These are phyloP conservation scores for Pseudocheirus occidentalis DNA, from an alignment of 2,797 vertebrate species.

Conservation along the genomic window DNA sequence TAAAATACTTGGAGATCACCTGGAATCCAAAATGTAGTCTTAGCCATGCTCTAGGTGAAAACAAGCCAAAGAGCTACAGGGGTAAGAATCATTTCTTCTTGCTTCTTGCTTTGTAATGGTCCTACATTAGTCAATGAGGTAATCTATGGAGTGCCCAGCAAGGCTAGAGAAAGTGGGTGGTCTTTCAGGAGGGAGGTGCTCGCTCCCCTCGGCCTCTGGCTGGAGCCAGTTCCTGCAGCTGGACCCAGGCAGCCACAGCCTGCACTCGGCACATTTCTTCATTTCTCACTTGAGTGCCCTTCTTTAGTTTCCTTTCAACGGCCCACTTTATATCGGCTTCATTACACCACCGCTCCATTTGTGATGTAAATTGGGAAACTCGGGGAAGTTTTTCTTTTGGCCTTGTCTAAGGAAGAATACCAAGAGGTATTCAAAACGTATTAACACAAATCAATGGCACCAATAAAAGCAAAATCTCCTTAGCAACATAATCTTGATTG, in stretches of 20 bases:
- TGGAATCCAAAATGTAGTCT: neutral
- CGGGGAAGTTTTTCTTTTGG: conserved; percentile 92
- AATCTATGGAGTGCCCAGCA: conserved; percentile 61
- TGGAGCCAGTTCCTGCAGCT: conserved; percentile 85
- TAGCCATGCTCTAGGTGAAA: neutral
- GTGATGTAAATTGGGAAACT: conserved; percentile 98
- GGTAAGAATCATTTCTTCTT: conserved; percentile 12
- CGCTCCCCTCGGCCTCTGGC: conserved; percentile 76
- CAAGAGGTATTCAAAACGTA: conserved; percentile 99
- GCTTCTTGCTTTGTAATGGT: conserved; percentile 43
- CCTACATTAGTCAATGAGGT: conserved; percentile 57
- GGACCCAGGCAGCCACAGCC: conserved; percentile 85
- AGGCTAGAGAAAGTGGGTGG: conserved; percentile 84
- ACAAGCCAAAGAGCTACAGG: neutral
- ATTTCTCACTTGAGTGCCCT: conserved; percentile 99
- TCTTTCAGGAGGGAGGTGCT: conserved; percentile 80
- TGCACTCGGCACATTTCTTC: conserved; percentile 94
- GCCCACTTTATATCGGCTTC: conserved; percentile 93
- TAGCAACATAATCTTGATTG: conserved; percentile 99
- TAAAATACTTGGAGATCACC: conserved; percentile 4
- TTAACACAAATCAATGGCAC: conserved; percentile 99
- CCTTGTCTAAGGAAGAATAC: conserved; percentile 94
- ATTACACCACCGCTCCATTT: conserved; percentile 91
- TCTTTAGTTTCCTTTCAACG: conserved; percentile 95
- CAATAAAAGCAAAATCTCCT: conserved; percentile 98